Evolutionary conservation across 1,140 invertebrate species (phyloP), one percentile per base, ranked within the genome.

Genomic region (Drosophila pruinosa): DNA sequence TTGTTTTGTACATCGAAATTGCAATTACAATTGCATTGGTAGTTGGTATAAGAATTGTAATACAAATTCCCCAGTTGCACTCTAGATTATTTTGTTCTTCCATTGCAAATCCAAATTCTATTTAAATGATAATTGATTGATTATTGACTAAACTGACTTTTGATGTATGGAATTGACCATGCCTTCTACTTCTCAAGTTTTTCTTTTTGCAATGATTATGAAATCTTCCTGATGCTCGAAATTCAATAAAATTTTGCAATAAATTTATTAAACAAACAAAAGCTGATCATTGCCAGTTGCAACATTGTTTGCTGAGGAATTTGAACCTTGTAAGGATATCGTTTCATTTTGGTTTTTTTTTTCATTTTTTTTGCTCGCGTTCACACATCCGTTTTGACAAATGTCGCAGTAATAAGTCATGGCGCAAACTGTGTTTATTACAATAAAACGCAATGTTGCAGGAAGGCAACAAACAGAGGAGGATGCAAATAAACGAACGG

Each of bases 381-480:
- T 75, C 59, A 69, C 77, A 75, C 80, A 75, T 86, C 77, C 82
- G 82, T 47, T 75, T 64, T 50, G 34, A 58, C 53, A 17, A 56
- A 63, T 53, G 83, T 83, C 78, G 82, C 82, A 86, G 82, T 86
- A 86, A 86, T 86, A 86, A 88, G 75, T 86, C 82, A 86, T 86
- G 78, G 70, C 76, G 70, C 78, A 88, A 86, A 88, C 88, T 86
- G 82, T 83, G 82, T 86, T 86, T 86, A 86, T 88, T 88, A 88
- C 82, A 88, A 78, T 68, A 76, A 67, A 82, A 45, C 64, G 24
- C 39, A 24, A 69, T 59, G 64, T 45, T 45, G 21, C 28, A 15
- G 61, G 41, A 38, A 58, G 28, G 28, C 63, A 31, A 62, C 71
- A 63, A 58, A 58, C 50, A 39, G 39, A 48, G 45, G 26, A 17